A percentile compares a stretch with the other conserved stretches of the same genome.
Evolutionary conservation across 2,888 invertebrate genomes (phyloP).

Genomic region (Schizaphis graminum): DNA sequence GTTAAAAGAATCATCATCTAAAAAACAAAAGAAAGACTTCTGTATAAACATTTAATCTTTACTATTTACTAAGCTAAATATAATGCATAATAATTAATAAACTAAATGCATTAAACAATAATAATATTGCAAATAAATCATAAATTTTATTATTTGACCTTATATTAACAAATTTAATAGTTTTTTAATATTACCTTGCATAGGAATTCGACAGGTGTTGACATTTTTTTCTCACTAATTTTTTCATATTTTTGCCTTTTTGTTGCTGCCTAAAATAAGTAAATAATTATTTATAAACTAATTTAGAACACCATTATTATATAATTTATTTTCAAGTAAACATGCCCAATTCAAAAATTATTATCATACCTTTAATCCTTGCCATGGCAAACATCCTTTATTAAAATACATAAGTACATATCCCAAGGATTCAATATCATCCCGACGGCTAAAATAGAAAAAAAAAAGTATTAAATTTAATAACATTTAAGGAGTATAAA

Average conservation of each 20-base stretch:
- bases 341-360: not conserved
- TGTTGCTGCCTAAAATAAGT: slow-evolving; percentile 82
- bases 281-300: not conserved
- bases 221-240: slow-evolving; percentile 99
- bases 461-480: slow-evolving; percentile 9
- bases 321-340: not conserved
- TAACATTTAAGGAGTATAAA: not conserved
- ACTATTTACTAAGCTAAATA: not conserved
- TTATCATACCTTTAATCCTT: slow-evolving; percentile 75
- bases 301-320: not conserved
- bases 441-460: slow-evolving; percentile 81
- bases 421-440: slow-evolving; percentile 99
- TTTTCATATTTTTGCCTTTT: slow-evolving; percentile 99
- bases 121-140: too few relatives aligned
- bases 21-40: not conserved
- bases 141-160: not conserved
- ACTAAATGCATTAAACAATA: too few relatives aligned
- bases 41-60: not conserved
- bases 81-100: not conserved
- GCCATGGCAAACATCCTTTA: slow-evolving; percentile 79
- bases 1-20: not conserved
- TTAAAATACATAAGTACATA: slow-evolving; percentile 99
- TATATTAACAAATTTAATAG: too few relatives aligned
- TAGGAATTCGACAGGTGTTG: slow-evolving; percentile 96
- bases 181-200: slow-evolving; percentile 81